Conservation (phyloP, 1,140 invertebrate genomes). For the Coenobita brevimanus region DNA sequence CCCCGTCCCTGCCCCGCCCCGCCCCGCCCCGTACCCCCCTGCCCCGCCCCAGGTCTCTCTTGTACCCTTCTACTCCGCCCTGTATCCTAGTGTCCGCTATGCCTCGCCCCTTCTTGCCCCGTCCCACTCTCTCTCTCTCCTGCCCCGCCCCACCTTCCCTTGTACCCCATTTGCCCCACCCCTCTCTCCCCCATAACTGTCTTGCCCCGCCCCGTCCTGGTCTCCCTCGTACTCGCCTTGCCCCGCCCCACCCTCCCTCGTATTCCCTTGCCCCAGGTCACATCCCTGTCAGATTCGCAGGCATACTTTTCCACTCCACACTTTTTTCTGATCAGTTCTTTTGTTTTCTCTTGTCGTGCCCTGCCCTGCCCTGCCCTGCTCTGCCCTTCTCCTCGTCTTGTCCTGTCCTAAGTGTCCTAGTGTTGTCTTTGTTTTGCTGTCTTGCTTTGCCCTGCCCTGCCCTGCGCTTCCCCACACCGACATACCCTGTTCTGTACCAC, state of each 20-base stretch:
- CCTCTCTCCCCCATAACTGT: not conserved
- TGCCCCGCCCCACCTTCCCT: not conserved
- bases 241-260: not conserved
- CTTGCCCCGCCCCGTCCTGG: too few relatives aligned
- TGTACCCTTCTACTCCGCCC: not conserved
- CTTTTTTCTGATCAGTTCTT: too few relatives aligned
- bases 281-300: too few relatives aligned
- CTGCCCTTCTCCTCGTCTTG: not conserved
- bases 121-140: not conserved
- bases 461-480: not conserved
- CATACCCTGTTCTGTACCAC: not conserved
- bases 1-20: constrained; percentile 2
- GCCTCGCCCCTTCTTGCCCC: not conserved
- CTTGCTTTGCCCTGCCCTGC: not conserved
- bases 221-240: not conserved
- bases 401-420: not conserved
- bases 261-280: too few relatives aligned
- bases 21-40: not conserved
- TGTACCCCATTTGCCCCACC: too few relatives aligned
- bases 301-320: too few relatives aligned
- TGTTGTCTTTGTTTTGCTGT: too few relatives aligned
- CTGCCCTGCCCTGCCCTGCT: not conserved
- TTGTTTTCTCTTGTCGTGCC: too few relatives aligned
- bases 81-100: too few relatives aligned
- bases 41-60: not conserved